A percentile compares a stretch with the other conserved stretches of the same genome.
Evolutionary conservation across 2,113 vertebrate genomes (phyloP).

Genomic region (Macrotis lagotis): DNA sequence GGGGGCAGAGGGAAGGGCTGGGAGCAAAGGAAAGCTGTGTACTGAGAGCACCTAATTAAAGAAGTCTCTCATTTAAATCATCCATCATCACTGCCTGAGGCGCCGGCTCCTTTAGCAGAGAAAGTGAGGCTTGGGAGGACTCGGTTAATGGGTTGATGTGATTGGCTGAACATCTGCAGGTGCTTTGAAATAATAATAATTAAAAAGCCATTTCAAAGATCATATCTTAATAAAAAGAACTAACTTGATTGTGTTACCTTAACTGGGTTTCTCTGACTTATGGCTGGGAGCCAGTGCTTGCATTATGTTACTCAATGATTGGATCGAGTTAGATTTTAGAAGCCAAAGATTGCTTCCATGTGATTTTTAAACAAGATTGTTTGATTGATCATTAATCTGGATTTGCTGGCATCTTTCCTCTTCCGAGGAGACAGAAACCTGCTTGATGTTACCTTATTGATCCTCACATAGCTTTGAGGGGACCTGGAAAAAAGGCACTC

Average conservation of each 20-base stretch:
- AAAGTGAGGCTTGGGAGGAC: constrained; percentile 40
- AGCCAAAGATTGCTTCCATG: neutral
- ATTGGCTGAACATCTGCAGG: constrained; percentile 72
- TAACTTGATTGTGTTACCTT: constrained; percentile 70
- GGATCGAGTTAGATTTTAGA: neutral
- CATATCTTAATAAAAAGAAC: constrained; percentile 74
- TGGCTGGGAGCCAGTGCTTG: neutral
- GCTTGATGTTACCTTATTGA: neutral
- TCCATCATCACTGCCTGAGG: constrained; percentile 52
- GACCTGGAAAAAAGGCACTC: neutral
- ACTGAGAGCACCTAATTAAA: constrained; percentile 22
- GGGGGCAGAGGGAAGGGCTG: neutral
- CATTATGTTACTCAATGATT: neutral
- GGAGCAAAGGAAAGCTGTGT: constrained; percentile 48
- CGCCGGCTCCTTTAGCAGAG: constrained; percentile 4
- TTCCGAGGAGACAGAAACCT: neutral
- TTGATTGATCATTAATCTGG: neutral
- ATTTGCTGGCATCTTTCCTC: neutral
- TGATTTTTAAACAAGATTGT: neutral
- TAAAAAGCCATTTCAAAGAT: constrained; percentile 78
- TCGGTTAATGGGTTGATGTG: constrained; percentile 64
- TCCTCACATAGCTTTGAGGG: neutral
- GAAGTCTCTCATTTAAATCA: constrained; percentile 31
- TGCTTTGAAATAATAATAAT: constrained; percentile 77
- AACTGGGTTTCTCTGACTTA: constrained; percentile 70